Evolutionary conservation across 2,888 invertebrate species (phyloP).

Genomic region (Pristionchus maxplancki): DNA sequence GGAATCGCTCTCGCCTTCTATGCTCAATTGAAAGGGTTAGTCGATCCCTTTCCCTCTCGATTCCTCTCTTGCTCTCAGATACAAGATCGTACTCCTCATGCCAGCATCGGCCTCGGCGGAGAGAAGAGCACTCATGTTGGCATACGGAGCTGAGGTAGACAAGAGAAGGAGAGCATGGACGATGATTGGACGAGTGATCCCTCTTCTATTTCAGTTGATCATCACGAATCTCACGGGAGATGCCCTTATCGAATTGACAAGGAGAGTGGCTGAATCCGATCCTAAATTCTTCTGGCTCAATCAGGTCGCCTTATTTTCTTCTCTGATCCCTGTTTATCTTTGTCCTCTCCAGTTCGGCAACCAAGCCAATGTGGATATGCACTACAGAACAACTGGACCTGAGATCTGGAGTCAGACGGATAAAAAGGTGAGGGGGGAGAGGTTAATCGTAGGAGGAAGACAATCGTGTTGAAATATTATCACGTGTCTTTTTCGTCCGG

Average conservation of each 20-base stretch:
- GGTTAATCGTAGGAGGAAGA: background rate
- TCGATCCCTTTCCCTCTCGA: background rate
- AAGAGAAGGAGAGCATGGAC: too few relatives aligned
- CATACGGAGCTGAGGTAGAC: constrained; percentile 62
- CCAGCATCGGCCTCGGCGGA: constrained; percentile 64
- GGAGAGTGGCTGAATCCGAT: background rate
- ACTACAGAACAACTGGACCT: constrained; percentile 74
- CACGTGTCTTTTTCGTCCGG: background rate
- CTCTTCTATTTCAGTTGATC: constrained; percentile 17
- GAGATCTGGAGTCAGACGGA: constrained; percentile 76
- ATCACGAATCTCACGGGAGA: background rate
- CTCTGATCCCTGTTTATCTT: background rate
- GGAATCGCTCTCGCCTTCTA: constrained; percentile 74
- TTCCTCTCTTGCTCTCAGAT: constrained; percentile 53
- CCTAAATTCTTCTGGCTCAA: constrained; percentile 25
- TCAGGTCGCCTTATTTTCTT: background rate
- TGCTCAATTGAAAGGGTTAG: constrained; percentile 36
- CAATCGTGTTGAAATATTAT: background rate
- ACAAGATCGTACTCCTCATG: constrained; percentile 70
- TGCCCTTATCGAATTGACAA: background rate
- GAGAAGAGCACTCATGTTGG: constrained; percentile 61
- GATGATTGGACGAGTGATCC: background rate
- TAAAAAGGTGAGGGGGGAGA: constrained; percentile 60
- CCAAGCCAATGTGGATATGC: constrained; percentile 71
- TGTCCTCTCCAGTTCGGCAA: constrained; percentile 67